These are phyloP conservation scores for Pogoniulus pusillus DNA, from an alignment of 2,797 vertebrate species.

Conservation along the genomic window DNA sequence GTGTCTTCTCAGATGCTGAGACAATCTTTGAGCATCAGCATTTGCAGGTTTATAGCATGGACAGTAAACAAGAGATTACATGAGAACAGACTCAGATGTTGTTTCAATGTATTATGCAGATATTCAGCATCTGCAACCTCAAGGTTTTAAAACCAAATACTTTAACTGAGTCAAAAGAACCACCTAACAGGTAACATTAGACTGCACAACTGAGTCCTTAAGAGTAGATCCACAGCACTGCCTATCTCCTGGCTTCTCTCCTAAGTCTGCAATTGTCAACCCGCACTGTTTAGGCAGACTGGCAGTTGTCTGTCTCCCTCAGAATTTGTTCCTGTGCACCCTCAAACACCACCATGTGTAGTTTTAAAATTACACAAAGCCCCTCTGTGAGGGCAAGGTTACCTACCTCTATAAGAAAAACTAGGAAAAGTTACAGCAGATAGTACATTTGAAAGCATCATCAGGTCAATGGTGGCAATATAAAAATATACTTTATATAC, in stretches of 20 bases:
- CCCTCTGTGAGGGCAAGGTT: neutral
- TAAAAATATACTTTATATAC: neutral
- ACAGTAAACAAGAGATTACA: neutral
- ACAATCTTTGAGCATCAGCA: neutral
- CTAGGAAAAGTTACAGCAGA: neutral
- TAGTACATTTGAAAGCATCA: neutral
- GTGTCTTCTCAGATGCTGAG: neutral
- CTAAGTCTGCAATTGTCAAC: neutral
- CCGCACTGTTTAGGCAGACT: neutral
- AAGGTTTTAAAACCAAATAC: neutral
- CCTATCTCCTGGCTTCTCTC: neutral
- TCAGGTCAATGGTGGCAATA: neutral
- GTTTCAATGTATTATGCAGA: neutral
- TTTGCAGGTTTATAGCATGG: neutral
- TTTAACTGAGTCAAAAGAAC: neutral
- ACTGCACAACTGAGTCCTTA: neutral
- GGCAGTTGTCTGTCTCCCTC: neutral
- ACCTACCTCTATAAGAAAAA: neutral
- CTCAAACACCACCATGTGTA: neutral
- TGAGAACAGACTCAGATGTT: neutral
- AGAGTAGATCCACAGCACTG: neutral
- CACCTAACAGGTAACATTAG: neutral
- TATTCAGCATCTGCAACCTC: neutral
- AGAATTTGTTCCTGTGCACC: neutral
- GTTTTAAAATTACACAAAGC: neutral